A percentile compares a stretch with the other conserved stretches of the same genome.
phyloP scores from a whole-genome alignment of 2,797 vertebrate genomes.

The Pipistrellus kuhlii region DNA sequence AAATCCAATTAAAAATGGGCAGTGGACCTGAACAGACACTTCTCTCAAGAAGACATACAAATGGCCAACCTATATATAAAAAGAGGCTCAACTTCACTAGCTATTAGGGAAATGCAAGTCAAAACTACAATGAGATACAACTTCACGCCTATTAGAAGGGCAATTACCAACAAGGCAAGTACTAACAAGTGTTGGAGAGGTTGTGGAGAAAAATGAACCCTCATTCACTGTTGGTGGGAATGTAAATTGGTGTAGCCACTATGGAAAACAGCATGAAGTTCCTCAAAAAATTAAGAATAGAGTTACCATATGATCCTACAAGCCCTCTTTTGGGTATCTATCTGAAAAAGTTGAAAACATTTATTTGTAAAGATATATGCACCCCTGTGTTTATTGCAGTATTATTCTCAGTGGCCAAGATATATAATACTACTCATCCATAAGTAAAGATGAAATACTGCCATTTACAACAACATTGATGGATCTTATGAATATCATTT shows the following conservation, averaged over 20 bases:
- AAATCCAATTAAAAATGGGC: not conserved
- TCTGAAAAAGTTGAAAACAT: not conserved
- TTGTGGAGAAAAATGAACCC: not conserved
- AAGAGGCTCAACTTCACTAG: not conserved
- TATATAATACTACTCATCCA: not conserved
- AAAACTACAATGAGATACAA: not conserved
- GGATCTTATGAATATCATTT: not conserved
- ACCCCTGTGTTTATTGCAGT: no score
- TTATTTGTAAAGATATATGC: not conserved
- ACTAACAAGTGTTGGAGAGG: not conserved
- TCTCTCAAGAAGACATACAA: not conserved
- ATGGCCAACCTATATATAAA: not conserved
- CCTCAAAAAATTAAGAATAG: not conserved
- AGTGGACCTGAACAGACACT: not conserved
- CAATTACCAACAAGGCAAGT: not conserved
- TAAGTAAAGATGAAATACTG: not conserved
- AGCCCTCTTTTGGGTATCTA: not conserved
- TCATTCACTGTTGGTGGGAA: not conserved
- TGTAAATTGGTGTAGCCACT: not conserved
- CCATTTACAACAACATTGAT: not conserved
- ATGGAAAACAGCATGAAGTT: not conserved
- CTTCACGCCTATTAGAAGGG: not conserved
- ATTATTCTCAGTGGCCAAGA: not conserved
- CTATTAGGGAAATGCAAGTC: not conserved
- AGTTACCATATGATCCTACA: not conserved